Evolutionary conservation across 92 coral and sea anemone species (phyloP).

Genomic region (Porites cylindrica): DNA sequence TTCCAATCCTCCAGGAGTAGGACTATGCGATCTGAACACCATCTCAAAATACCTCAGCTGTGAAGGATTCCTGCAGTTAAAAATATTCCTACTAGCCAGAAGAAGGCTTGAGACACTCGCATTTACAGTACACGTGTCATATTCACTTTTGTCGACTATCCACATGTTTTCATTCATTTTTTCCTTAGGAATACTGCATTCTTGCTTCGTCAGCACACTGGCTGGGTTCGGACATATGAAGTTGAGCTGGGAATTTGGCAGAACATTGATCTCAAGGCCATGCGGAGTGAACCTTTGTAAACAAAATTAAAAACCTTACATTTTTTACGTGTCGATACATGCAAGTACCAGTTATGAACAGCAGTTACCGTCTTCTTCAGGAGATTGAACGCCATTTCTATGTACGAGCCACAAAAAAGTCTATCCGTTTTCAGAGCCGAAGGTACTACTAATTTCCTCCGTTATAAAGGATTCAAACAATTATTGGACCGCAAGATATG

Average conservation of each 20-base stretch:
- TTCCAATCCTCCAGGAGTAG: constrained; percentile 57
- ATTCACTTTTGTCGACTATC: constrained; percentile 77
- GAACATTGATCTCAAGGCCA: constrained; percentile 39
- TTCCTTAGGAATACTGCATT: constrained; percentile 56
- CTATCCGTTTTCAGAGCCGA: too few species aligned
- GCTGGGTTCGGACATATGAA: constrained; percentile 81
- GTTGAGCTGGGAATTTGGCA: constrained; percentile 45
- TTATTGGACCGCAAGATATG: too few species aligned
- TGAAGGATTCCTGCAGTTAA: constrained; percentile 60
- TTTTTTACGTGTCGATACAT: too few species aligned
- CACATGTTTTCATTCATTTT: constrained; percentile 80
- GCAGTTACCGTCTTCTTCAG: too few species aligned
- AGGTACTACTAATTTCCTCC: too few species aligned
- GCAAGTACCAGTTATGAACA: too few species aligned
- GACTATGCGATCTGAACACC: constrained; percentile 69
- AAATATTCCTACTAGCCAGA: constrained; percentile 23
- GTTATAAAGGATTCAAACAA: too few species aligned
- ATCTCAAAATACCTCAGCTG: constrained; percentile 49
- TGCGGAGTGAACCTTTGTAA: constrained; percentile 33
- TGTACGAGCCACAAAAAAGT: too few species aligned
- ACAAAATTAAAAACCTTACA: neutral
- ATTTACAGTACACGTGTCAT: constrained; percentile 74
- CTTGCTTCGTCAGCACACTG: constrained; percentile 43
- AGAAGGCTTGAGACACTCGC: constrained; percentile 24
- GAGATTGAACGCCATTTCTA: too few species aligned